Evolutionary conservation across 30 jellyfish, hydroid and myxozoan genomes (phyloP).

Genomic region (Hydractinia echinata): DNA sequence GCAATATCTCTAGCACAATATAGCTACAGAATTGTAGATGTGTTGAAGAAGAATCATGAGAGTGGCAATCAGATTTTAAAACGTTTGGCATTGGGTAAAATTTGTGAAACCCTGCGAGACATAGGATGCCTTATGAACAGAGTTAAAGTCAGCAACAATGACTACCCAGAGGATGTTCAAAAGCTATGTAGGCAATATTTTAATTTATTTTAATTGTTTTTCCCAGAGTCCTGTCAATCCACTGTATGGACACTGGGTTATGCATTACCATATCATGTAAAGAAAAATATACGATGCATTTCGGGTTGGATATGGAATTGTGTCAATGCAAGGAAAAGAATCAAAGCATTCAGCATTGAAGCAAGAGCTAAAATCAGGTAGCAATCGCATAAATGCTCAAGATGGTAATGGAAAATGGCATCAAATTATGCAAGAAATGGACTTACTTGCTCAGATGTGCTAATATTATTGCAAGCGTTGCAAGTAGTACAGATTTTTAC

Average conservation of each 20-base stretch:
- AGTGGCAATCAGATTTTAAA: background rate
- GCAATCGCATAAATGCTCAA: background rate
- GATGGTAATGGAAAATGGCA: background rate
- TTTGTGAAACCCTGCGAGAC: constrained; percentile 4
- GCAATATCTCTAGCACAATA: background rate
- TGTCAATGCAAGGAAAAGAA: constrained; percentile 18
- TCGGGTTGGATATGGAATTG: constrained; percentile 11
- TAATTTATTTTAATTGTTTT: no score
- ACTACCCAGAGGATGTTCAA: no score
- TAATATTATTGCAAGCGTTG: no score
- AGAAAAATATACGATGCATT: background rate
- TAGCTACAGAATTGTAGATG: background rate
- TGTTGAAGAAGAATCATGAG: background rate
- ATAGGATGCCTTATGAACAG: background rate
- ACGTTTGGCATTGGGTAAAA: background rate
- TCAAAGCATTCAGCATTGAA: constrained; percentile 18
- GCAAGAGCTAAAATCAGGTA: background rate
- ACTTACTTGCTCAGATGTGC: no score
- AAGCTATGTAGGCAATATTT: no score
- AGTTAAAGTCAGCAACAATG: background rate
- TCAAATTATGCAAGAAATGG: no score
- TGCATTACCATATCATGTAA: constrained; percentile 4
- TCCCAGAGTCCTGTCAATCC: no score
- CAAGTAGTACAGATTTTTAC: no score
- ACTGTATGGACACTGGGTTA: no score